A percentile compares a stretch with the other conserved stretches of the same genome.
phyloP scores from a whole-genome alignment of 1,140 invertebrate species.

The Temnothorax curvispinosus region DNA sequence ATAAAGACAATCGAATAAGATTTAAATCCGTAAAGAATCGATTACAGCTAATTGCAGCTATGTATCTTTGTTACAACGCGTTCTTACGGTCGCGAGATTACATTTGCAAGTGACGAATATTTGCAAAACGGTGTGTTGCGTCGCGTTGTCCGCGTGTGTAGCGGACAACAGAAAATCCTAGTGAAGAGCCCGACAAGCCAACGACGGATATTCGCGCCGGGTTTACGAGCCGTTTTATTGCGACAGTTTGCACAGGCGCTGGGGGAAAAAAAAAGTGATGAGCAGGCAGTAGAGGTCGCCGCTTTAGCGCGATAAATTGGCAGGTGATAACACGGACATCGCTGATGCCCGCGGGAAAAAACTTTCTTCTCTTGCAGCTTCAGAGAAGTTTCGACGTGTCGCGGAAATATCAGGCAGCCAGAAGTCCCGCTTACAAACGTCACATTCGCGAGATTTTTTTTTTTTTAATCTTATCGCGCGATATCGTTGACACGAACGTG shows the following conservation, averaged over 20 bases:
- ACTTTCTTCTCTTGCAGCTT: conserved; percentile 23
- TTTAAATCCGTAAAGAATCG: not conserved
- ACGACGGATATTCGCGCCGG: conserved; percentile 33
- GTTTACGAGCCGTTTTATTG: conserved; percentile 72
- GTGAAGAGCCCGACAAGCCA: conserved; percentile 59
- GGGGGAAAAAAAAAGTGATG: conserved; percentile 44
- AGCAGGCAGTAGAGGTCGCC: conserved; percentile 7
- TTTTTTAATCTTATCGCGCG: not conserved
- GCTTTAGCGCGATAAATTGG: conserved; percentile 60
- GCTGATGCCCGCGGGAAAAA: conserved; percentile 36
- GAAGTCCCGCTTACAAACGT: conserved; percentile 1
- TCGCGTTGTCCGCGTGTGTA: not conserved
- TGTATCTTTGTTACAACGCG: not conserved
- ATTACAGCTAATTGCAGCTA: not conserved
- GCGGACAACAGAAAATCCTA: conserved; percentile 44
- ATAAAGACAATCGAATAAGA: not conserved
- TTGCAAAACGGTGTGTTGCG: not conserved
- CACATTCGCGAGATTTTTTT: not conserved
- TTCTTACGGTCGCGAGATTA: conserved; percentile 18
- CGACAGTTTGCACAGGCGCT: conserved; percentile 54
- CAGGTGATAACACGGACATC: conserved; percentile 53
- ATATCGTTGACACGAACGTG: not conserved
- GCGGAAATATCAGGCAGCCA: conserved; percentile 16
- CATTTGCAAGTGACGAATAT: conserved; percentile 8
- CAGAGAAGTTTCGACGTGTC: not conserved